These are phyloP conservation scores for Pelvicachromis taeniatus DNA, from an alignment of 2,113 vertebrate genomes.

Conservation along the genomic window DNA sequence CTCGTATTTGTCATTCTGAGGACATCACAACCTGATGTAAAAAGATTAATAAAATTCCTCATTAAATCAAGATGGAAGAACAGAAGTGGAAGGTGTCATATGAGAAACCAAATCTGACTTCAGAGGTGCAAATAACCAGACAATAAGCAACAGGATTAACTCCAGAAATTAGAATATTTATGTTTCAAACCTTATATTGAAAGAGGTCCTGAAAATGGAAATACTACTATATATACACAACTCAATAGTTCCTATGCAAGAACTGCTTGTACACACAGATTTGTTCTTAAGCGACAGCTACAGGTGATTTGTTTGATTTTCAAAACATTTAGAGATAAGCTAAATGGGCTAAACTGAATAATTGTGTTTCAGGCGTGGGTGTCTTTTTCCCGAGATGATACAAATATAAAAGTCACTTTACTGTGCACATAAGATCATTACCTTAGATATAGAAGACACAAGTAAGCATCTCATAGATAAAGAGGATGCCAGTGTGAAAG, in stretches of 20 bases:
- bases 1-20: neutral
- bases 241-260: neutral
- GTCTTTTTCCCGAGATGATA: accelerated
- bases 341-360: neutral
- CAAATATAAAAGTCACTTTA: neutral
- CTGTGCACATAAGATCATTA: neutral
- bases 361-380: neutral
- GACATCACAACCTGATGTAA: neutral
- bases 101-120: neutral
- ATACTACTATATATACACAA: neutral
- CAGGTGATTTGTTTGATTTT: neutral
- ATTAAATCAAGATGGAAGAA: neutral
- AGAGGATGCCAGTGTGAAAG: neutral
- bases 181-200: neutral
- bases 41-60: accelerated
- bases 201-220: neutral
- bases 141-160: neutral
- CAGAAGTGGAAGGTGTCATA: neutral
- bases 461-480: neutral
- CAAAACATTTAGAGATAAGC: neutral
- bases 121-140: neutral
- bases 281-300: neutral
- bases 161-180: neutral
- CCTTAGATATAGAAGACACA: neutral
- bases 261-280: neutral